Evolutionary conservation across 2,113 vertebrate species (phyloP).

Genomic region (Zosterops hypoxanthus): DNA sequence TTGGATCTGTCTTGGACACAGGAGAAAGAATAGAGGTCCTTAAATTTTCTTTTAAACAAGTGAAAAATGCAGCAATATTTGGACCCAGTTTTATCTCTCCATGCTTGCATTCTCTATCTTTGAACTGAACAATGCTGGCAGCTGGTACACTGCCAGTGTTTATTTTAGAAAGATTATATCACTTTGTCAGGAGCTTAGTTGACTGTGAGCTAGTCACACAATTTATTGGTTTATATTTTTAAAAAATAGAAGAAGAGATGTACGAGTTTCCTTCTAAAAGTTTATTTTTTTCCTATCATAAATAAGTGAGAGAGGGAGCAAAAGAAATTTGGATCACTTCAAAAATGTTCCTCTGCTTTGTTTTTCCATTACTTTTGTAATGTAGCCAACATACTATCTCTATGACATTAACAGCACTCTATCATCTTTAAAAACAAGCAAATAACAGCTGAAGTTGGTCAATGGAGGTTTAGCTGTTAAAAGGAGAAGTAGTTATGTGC

Average conservation of each 20-base stretch:
- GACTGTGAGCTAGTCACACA: not conserved
- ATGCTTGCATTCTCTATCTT: not conserved
- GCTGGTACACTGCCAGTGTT: not conserved
- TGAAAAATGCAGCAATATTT: not conserved
- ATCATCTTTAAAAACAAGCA: not conserved
- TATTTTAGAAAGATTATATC: not conserved
- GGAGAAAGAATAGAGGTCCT: not conserved
- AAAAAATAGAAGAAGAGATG: not conserved
- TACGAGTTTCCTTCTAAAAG: not conserved
- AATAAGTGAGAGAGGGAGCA: not conserved
- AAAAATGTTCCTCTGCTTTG: not conserved
- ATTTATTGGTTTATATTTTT: not conserved
- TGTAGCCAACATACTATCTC: not conserved
- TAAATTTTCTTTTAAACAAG: not conserved
- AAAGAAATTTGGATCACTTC: not conserved
- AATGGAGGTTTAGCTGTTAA: not conserved
- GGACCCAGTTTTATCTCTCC: not conserved
- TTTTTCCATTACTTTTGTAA: not conserved
- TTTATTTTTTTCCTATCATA: not conserved
- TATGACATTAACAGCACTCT: not conserved
- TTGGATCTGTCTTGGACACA: not conserved
- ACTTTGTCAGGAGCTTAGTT: not conserved
- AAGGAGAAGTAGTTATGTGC: not conserved
- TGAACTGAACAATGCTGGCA: not conserved
- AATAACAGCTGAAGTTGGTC: not conserved